phyloP scores from a whole-genome alignment of 2,113 vertebrate genomes.

The Onychostruthus taczanowskii region DNA sequence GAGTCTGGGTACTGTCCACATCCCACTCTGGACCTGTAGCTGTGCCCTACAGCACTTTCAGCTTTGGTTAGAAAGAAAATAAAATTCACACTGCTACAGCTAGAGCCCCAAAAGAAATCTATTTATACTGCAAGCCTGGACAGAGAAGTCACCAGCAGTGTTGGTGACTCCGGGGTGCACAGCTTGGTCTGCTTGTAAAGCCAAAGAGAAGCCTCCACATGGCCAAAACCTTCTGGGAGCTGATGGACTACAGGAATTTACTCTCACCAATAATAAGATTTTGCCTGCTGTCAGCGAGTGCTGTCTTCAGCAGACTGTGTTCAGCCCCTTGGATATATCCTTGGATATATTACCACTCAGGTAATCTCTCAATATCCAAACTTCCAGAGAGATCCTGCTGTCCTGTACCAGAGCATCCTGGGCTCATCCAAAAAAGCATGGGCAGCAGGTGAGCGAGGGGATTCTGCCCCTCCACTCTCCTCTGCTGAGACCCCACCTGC shows the following conservation, averaged over 20 bases:
- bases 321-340: neutral
- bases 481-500: neutral
- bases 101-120: neutral
- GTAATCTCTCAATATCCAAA: neutral
- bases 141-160: accelerated
- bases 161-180: neutral
- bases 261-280: neutral
- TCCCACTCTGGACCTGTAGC: neutral
- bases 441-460: neutral
- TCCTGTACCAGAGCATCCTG: neutral
- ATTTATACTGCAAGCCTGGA: neutral
- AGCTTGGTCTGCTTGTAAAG: neutral
- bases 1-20: accelerated
- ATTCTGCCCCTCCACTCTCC: neutral
- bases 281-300: neutral
- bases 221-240: neutral
- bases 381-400: neutral
- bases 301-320: neutral
- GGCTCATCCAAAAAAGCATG: neutral
- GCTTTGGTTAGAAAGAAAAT: neutral
- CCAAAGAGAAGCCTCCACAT: neutral
- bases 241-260: neutral
- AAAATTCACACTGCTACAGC: neutral
- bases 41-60: neutral
- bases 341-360: neutral